Conservation (phyloP, 2,113 vertebrate genomes). For the Burhinus bistriatus region DNA sequence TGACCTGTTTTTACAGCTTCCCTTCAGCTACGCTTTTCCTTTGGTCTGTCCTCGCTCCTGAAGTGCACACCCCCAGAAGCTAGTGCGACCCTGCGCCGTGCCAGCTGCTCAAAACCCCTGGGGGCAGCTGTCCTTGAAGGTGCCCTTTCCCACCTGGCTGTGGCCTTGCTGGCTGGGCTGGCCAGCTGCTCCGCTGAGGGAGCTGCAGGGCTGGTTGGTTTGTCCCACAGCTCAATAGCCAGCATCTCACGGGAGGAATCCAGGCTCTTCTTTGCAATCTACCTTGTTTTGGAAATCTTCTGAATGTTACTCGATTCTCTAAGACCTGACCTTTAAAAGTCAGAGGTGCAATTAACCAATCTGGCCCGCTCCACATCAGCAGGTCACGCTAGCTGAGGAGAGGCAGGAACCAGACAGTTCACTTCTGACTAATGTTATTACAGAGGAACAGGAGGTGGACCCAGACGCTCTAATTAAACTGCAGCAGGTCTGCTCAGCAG, state of each 20-base stretch:
- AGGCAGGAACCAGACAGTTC: constrained; percentile 42
- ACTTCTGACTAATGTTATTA: constrained; percentile 39
- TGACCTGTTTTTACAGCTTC: background rate
- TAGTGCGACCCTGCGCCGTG: background rate
- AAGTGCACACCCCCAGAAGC: background rate
- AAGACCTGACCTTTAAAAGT: constrained; percentile 57
- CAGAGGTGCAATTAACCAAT: background rate
- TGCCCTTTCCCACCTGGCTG: background rate
- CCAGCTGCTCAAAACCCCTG: background rate
- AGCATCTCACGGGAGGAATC: background rate
- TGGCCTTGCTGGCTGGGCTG: background rate
- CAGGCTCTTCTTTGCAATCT: background rate
- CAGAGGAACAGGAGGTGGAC: constrained; percentile 2
- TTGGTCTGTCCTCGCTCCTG: background rate
- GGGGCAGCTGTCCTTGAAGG: background rate
- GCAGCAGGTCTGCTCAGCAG: constrained; percentile 17
- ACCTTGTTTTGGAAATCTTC: background rate
- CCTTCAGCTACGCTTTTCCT: background rate
- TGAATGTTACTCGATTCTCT: background rate
- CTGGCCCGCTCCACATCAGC: background rate
- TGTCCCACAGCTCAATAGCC: background rate
- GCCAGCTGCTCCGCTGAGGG: background rate
- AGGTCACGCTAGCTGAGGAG: background rate
- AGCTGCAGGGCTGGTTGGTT: background rate
- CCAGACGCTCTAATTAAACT: constrained; percentile 15